Evolutionary conservation across 1,140 invertebrate species (phyloP), one percentile per base, ranked within the genome.

Genomic region (Orussus abietinus): DNA sequence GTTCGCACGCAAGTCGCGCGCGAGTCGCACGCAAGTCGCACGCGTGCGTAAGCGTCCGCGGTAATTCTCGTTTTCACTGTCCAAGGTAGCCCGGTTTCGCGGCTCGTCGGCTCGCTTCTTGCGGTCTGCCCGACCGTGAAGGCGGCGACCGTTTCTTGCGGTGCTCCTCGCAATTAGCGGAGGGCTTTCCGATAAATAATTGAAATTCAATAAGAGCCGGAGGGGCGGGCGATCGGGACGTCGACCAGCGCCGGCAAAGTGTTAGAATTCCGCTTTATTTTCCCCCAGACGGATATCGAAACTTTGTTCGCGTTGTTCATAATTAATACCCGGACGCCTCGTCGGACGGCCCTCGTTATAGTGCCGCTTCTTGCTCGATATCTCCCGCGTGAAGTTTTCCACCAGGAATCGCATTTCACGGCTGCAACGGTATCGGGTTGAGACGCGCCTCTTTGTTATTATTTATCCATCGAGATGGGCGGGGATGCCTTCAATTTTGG

Each of bases 201-300:
- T 62, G 56, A 61, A 61, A 64, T 64, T 61, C 53, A 57, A 62
- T 62, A 56, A 48, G 41, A 26, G 33, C 17, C 44, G 42, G 42
- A 29, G 18, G 31, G 13, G 25, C 38, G 28, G 9, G 28, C 18
- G 45, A 39, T 42, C 35, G 42, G 15, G 36, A 34, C 43, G 40
- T 51, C 33, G 31, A 31, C 19, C 34, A 12, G 42, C 46, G 14
- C 18, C 18, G 6, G 17, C 38, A 28, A 37, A 32, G 18, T 28
- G 21, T n/a, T n/a, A n/a, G n/a, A n/a, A n/a, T n/a, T n/a, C n/a
- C n/a, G n/a, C n/a, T n/a, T 25, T n/a, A 25, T 25, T n/a, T 25
- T 25, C n/a, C 22, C n/a, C n/a, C 22, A 25, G 22, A 7, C 22
- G 6, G 22, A 25, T 25, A 6, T 25, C 22, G n/a, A 25, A n/a